These are phyloP conservation scores for Scaptodrosophila lebanonensis DNA, from an alignment of 1,140 invertebrate species.

Conservation along the genomic window DNA sequence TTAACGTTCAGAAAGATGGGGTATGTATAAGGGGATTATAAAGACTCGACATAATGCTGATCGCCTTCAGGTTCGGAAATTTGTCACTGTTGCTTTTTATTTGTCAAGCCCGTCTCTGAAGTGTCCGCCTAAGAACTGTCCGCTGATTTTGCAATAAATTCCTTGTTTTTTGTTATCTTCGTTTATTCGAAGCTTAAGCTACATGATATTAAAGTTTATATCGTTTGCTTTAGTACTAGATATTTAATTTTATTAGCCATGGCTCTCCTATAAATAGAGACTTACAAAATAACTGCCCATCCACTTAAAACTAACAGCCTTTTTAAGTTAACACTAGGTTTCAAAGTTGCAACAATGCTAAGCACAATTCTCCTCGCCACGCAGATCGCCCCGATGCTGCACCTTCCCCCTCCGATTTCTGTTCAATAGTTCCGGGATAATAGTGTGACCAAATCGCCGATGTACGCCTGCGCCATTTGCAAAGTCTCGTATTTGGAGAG, in stretches of 20 bases:
- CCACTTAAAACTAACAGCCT: constrained; percentile 52
- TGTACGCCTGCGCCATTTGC: constrained; percentile 93
- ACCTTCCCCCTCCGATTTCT: neutral
- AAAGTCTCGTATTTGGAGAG: constrained; percentile 92
- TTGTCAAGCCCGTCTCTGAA: too few species aligned
- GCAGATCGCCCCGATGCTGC: neutral
- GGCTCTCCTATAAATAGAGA: neutral
- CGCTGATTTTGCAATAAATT: too few species aligned
- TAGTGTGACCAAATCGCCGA: constrained; percentile 84
- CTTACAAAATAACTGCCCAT: neutral
- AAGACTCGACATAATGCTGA: too few species aligned
- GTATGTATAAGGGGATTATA: too few species aligned
- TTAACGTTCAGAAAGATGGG: too few species aligned
- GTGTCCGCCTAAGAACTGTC: too few species aligned
- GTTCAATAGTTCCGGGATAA: constrained; percentile 62
- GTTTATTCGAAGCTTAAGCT: too few species aligned
- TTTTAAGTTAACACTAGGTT: constrained; percentile 63
- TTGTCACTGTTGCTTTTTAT: too few species aligned
- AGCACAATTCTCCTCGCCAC: constrained; percentile 5
- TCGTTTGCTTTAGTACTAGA: constrained; percentile 17
- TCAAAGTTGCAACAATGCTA: constrained; percentile 46
- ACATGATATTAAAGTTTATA: too few species aligned
- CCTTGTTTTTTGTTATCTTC: too few species aligned
- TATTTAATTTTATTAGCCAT: neutral
- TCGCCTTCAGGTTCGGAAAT: too few species aligned